Evolutionary conservation across 2,888 invertebrate species (phyloP).

Genomic region (Lithophane semibrunnea): DNA sequence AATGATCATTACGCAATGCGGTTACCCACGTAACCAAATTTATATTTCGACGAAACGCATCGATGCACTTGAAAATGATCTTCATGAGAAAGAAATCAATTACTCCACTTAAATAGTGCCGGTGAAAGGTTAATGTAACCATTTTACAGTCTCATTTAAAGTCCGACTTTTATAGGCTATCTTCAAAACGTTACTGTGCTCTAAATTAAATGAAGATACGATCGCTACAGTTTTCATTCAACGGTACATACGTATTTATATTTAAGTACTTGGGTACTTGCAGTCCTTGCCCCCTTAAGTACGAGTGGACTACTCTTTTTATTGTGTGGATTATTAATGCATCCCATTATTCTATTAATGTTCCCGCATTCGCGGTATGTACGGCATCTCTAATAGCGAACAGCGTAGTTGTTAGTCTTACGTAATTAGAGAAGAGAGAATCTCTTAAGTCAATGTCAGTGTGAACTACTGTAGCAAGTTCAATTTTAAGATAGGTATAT

Average conservation of each 20-base stretch:
- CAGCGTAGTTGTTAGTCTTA: conserved; percentile 25
- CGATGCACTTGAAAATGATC: conserved; percentile 68
- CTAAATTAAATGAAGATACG: conserved; percentile 84
- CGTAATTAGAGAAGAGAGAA: conserved; percentile 39
- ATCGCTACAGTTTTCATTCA: conserved; percentile 65
- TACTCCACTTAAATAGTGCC: conserved; percentile 79
- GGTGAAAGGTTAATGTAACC: conserved; percentile 85
- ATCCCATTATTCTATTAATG: conserved; percentile 60
- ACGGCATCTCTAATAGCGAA: conserved; percentile 46
- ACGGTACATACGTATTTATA: conserved; percentile 58
- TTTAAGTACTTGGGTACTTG: conserved; percentile 45
- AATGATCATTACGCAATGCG: conserved; percentile 16
- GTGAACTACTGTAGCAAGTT: not conserved
- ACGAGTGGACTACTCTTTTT: conserved; percentile 45
- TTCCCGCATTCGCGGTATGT: conserved; percentile 44
- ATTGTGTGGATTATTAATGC: conserved; percentile 54
- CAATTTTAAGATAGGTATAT: not conserved
- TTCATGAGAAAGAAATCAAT: conserved; percentile 79
- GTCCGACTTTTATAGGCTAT: conserved; percentile 78
- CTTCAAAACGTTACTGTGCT: conserved; percentile 76
- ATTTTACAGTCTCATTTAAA: conserved; percentile 83
- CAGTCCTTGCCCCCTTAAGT: conserved; percentile 32
- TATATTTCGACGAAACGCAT: conserved; percentile 43
- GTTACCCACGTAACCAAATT: conserved; percentile 38
- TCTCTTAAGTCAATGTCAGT: conserved; percentile 3